These are phyloP conservation scores for Willowsia nigromaculata DNA, from an alignment of 2,888 invertebrate species.

Conservation along the genomic window DNA sequence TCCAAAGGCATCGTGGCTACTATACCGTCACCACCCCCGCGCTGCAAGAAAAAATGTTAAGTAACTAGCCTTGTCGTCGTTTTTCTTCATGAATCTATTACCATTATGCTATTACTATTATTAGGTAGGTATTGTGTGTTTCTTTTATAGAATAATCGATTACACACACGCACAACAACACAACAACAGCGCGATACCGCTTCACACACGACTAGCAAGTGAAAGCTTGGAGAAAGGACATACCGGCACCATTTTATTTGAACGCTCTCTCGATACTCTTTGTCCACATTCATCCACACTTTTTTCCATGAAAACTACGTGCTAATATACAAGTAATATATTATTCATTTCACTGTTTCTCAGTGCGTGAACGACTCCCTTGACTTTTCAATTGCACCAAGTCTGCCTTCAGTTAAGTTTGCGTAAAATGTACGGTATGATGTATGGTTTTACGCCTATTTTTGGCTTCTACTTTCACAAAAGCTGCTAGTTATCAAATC, in stretches of 20 bases:
- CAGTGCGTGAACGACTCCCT: neutral
- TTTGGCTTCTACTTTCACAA: too few relatives aligned
- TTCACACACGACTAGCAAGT: neutral
- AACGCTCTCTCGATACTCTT: neutral
- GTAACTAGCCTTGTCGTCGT: slow-evolving; percentile 63
- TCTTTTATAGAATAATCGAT: slow-evolving; percentile 55
- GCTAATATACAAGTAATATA: neutral
- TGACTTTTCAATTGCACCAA: neutral
- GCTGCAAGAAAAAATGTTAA: slow-evolving; percentile 45
- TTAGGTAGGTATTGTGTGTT: slow-evolving; percentile 6
- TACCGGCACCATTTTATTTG: neutral
- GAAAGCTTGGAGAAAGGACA: neutral
- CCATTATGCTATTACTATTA: slow-evolving; percentile 34
- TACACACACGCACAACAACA: slow-evolving; percentile 9
- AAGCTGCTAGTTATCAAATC: too few relatives aligned
- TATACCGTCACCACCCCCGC: too few relatives aligned
- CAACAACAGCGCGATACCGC: neutral
- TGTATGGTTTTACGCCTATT: neutral
- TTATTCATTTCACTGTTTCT: neutral
- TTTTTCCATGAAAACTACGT: neutral
- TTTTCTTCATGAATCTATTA: slow-evolving; percentile 61
- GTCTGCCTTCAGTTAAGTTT: neutral
- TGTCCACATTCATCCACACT: neutral
- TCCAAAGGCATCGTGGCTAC: neutral
- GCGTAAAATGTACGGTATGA: neutral